Evolutionary conservation across 2,113 vertebrate species (phyloP), one percentile per base, ranked within the genome.

Genomic region (Zosterops pallidus): DNA sequence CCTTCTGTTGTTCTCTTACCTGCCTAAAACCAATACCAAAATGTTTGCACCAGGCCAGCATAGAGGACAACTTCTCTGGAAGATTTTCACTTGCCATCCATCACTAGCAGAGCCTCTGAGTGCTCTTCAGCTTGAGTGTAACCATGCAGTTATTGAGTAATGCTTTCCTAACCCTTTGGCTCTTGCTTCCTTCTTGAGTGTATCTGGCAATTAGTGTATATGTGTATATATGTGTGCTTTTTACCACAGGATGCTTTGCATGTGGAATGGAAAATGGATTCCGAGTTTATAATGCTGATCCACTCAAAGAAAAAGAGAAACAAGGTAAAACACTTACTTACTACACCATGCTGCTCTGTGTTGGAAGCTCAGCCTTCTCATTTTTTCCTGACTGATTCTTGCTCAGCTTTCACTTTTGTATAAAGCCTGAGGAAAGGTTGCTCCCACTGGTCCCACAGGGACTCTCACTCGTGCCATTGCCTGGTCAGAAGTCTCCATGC

Each of bases 191-290:
- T 26, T 49, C 47, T 50, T 12, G 9, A 62, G 29, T 56, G 19
- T 68, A 47, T n/a, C 60, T 90, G 3, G 8, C 64, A 81, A 0
- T 85, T 52, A 84, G 83, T 90, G 14, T 79, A 62, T 79, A 9
- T 79, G 64, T 94, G 18, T 89, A 24, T 94, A 18, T 64, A 16
- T 56, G 2, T 91, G 65, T 79, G 67, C 92, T 94, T 86, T 93
- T 87, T 90, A 88, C 93, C 93, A 24, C 95, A 99, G 99, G 99
- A 59, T 99, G 99, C 97, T 99, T 99, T 97, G 99, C 99, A 14
- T 99, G 99, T 98, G 99, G 99, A 47, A 99, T 99, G 99, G 99
- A 99, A 96, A 99, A 99, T 95, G 99, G 99, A 95, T 99, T 99
- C 92, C 98, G 99, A 95, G 99, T 99, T 64, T 99, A 99, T 97